Conservation (phyloP, 2,797 vertebrate genomes). For the Pagetopsis macropterus region DNA sequence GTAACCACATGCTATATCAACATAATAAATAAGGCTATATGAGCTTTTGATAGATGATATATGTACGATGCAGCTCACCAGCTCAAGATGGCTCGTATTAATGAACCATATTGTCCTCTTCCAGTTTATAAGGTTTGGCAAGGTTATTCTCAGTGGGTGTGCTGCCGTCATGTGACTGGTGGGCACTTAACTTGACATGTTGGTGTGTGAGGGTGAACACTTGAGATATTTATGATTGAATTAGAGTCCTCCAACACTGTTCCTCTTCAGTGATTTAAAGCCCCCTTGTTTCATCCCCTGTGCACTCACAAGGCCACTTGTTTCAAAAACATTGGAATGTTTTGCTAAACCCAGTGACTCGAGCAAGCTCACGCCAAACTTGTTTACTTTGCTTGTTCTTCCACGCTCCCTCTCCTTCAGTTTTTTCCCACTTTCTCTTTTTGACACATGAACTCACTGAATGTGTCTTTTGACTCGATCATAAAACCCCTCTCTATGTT, state of each 20-base stretch:
- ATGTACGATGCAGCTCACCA: not conserved
- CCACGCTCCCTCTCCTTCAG: constrained; percentile 60
- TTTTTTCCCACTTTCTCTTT: constrained; percentile 69
- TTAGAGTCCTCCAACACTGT: constrained; percentile 67
- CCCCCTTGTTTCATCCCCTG: constrained; percentile 73
- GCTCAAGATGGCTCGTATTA: not conserved
- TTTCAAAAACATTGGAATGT: constrained; percentile 82
- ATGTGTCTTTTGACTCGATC: constrained; percentile 42
- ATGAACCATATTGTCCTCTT: not conserved
- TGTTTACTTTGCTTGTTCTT: constrained; percentile 79
- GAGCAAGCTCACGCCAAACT: constrained; percentile 73
- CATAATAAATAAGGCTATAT: constrained; percentile 1
- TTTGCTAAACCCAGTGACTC: constrained; percentile 86
- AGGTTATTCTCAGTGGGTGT: constrained; percentile 29
- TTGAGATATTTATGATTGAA: constrained; percentile 74
- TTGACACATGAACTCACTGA: constrained; percentile 48
- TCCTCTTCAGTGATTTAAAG: constrained; percentile 78
- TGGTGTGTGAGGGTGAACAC: constrained; percentile 41
- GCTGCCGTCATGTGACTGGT: constrained; percentile 24
- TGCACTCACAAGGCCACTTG: constrained; percentile 78
- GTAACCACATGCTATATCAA: constrained; percentile 8
- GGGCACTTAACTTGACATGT: constrained; percentile 34
- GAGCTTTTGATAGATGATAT: constrained; percentile 4
- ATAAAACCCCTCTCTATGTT: constrained; percentile 34
- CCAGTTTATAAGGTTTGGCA: constrained; percentile 18